These are phyloP conservation scores for Hydractinia echinata DNA, from an alignment of 30 jellyfish, hydroid and myxozoan species.

Conservation along the genomic window DNA sequence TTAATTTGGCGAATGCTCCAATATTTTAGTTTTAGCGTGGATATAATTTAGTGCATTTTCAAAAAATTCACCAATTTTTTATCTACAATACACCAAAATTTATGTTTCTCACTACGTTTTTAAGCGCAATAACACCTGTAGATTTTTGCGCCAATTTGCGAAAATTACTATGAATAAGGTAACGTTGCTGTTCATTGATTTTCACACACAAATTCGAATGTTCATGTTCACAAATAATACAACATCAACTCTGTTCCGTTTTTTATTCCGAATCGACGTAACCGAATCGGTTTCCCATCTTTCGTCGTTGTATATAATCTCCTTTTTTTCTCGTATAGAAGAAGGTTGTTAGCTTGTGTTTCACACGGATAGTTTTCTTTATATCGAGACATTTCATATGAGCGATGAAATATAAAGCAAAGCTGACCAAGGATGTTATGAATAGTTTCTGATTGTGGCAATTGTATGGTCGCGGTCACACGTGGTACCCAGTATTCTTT, in stretches of 20 bases:
- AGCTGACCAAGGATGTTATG: conserved; percentile 47
- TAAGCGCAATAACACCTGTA: too few species aligned
- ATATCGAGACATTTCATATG: conserved; percentile 63
- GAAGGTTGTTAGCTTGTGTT: conserved; percentile 47
- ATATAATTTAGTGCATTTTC: too few species aligned
- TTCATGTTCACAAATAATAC: conserved; percentile 36
- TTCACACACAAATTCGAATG: too few species aligned
- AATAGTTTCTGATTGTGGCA: conserved; percentile 39
- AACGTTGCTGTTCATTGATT: too few species aligned
- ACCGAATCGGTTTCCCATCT: conserved; percentile 44
- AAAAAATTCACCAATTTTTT: too few species aligned
- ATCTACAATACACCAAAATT: conserved; percentile 1
- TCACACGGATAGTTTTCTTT: conserved; percentile 84
- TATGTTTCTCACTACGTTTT: too few species aligned
- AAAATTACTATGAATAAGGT: too few species aligned
- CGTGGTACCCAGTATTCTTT: conserved; percentile 85
- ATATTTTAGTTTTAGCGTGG: too few species aligned
- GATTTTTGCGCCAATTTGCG: too few species aligned
- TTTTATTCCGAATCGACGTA: conserved; percentile 31
- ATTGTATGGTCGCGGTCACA: conserved; percentile 42
- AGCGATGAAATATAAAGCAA: conserved; percentile 72
- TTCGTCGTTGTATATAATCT: conserved; percentile 45
- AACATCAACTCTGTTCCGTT: conserved; percentile 58
- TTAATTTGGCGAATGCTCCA: too few species aligned
- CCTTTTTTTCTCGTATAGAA: conserved; percentile 41